Conservation (phyloP, 2,888 invertebrate species). For the Cheiracanthium punctorium region DNA sequence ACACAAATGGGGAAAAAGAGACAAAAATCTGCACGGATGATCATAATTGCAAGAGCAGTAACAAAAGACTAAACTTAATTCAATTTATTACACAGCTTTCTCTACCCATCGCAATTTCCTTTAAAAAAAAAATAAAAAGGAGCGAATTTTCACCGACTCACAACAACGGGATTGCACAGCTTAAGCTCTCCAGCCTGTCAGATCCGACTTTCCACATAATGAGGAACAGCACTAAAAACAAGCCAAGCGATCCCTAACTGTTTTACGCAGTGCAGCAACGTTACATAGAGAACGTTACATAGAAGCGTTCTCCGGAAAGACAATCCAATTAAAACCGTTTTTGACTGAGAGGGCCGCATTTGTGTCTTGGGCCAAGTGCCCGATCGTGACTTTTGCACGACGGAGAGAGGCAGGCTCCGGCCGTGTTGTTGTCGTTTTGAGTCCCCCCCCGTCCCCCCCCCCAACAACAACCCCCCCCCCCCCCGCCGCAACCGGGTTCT, state of each 20-base stretch:
- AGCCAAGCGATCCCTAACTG: not conserved
- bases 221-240: not conserved
- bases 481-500: conserved; percentile 45
- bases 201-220: not conserved
- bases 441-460: too few relatives aligned
- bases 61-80: not conserved
- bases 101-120: too few relatives aligned
- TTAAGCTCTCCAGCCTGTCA: not conserved
- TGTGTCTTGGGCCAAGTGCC: conserved; percentile 45
- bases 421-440: too few relatives aligned
- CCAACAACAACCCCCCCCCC: too few relatives aligned
- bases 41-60: not conserved
- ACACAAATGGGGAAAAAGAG: too few relatives aligned
- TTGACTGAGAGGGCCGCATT: conserved; percentile 44
- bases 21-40: too few relatives aligned
- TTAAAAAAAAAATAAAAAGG: too few relatives aligned
- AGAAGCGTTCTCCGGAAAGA: conserved; percentile 1
- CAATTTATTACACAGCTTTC: not conserved
- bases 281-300: not conserved
- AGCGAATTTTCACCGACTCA: too few relatives aligned
- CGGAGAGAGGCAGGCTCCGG: too few relatives aligned
- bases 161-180: not conserved
- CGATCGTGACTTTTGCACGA: conserved; percentile 66
- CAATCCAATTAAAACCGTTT: conserved; percentile 62
- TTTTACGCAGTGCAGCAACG: too few relatives aligned